Conservation (phyloP, 2,888 invertebrate species). For the Sesia bembeciformis region DNA sequence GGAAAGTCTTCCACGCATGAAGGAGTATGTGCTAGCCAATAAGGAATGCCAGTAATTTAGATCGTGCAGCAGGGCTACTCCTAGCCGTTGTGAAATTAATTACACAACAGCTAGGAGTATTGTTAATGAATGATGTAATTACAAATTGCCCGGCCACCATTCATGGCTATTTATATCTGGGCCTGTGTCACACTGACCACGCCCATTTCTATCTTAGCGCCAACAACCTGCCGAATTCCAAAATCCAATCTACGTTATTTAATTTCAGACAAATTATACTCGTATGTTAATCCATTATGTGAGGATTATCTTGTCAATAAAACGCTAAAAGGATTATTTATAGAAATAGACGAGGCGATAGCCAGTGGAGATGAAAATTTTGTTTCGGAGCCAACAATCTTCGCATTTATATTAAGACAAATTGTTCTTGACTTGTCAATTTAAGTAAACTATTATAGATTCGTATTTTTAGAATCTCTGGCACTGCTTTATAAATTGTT, state of each 20-base stretch:
- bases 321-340: not conserved
- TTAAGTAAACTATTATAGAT: not conserved
- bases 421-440: not conserved
- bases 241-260: too few species aligned
- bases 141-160: constrained; percentile 31
- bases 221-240: too few species aligned
- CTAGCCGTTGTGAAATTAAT: too few species aligned
- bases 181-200: constrained; percentile 14
- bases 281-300: not conserved
- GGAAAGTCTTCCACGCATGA: constrained; percentile 3
- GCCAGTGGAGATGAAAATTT: not conserved
- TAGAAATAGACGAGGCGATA: not conserved
- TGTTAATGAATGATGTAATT: constrained; percentile 41
- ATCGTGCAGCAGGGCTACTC: too few species aligned
- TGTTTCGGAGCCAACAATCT: not conserved
- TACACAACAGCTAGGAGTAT: not conserved
- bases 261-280: too few species aligned
- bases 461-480: not conserved
- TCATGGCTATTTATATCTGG: constrained; percentile 39
- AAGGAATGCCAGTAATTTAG: too few species aligned
- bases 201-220: constrained; percentile 8
- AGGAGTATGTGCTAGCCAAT: too few species aligned
- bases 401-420: not conserved
- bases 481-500: not conserved
- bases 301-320: not conserved